Conservation (phyloP, 1,140 invertebrate species). For the Pteromalus puparum region DNA sequence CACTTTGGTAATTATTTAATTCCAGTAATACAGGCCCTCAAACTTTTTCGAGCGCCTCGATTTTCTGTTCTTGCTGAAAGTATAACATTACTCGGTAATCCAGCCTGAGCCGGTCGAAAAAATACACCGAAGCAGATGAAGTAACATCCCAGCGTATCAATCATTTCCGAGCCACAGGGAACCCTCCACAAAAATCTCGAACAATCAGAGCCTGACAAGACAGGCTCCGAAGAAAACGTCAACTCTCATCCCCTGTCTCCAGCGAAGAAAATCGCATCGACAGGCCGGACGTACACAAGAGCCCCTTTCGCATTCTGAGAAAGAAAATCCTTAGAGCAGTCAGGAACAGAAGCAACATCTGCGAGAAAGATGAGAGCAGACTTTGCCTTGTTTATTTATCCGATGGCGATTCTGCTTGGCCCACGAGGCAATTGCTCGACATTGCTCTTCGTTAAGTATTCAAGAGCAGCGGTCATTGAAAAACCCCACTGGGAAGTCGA, state of each 20-base stretch:
- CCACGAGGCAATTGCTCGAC: constrained; percentile 3
- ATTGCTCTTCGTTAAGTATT: constrained; percentile 38
- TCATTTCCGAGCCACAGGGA: background rate
- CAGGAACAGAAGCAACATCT: too few relatives aligned
- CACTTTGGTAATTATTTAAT: too few relatives aligned
- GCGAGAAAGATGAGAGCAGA: too few relatives aligned
- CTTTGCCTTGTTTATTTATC: constrained; percentile 11
- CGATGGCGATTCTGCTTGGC: background rate
- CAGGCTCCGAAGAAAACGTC: background rate
- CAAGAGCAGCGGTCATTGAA: background rate
- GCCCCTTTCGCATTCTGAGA: background rate
- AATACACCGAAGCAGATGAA: too few relatives aligned
- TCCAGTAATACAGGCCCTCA: too few relatives aligned
- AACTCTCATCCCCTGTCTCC: background rate
- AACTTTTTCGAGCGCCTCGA: too few relatives aligned
- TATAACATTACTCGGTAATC: too few relatives aligned
- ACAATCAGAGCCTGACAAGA: background rate
- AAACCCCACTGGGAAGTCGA: constrained; percentile 40
- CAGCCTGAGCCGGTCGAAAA: too few relatives aligned
- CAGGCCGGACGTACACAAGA: background rate
- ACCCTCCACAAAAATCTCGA: background rate
- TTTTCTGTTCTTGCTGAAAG: too few relatives aligned
- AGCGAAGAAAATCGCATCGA: background rate
- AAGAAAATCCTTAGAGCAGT: too few relatives aligned
- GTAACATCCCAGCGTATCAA: background rate